A percentile compares a stretch with the other conserved stretches of the same genome.
Evolutionary conservation across 2,113 vertebrate species (phyloP).

Genomic region (Calonectris borealis): DNA sequence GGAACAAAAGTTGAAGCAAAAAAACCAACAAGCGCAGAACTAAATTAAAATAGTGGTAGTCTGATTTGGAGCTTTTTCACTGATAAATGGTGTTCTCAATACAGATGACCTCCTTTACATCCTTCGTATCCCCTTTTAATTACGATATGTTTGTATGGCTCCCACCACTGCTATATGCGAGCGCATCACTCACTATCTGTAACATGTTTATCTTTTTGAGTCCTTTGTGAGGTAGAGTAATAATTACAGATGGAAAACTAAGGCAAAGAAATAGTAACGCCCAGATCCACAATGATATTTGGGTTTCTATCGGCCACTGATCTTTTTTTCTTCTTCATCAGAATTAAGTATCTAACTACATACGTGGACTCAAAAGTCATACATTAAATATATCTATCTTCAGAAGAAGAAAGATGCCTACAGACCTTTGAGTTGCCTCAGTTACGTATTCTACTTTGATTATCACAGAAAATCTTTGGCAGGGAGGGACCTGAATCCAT

Average conservation of each 20-base stretch:
- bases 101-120: neutral
- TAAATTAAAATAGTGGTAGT: neutral
- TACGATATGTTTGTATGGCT: neutral
- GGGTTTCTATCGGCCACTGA: neutral
- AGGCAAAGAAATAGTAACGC: neutral
- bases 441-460: neutral
- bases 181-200: neutral
- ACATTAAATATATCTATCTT: neutral
- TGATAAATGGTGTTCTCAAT: neutral
- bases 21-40: neutral
- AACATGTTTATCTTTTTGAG: fast-evolving
- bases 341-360: neutral
- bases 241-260: neutral
- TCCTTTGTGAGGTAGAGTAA: neutral
- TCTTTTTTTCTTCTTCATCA: neutral
- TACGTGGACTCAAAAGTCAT: neutral
- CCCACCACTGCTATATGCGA: neutral
- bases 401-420: neutral
- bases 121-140: neutral
- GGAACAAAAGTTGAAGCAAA: neutral
- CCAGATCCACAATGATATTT: neutral
- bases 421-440: neutral
- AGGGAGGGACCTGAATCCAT: neutral
- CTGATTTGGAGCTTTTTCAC: neutral
- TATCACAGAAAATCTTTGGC: neutral